Percentiles rank a stretch among this genome's conserved stretches.
Conservation (phyloP, 2,888 invertebrate genomes). For the Catocala sponsa region DNA sequence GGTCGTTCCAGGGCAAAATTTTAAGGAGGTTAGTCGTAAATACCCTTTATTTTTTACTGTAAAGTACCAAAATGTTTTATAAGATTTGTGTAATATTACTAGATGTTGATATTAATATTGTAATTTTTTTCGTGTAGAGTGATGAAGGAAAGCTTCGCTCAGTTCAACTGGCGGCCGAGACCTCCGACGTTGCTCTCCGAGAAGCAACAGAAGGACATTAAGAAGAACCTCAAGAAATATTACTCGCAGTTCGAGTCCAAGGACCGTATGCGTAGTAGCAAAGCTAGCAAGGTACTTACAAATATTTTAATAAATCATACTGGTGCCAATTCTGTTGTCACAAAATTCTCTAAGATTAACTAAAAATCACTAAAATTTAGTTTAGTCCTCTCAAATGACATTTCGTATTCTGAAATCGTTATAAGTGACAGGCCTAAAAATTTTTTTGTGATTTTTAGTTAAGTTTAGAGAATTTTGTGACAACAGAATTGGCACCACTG, state of each 20-base stretch:
- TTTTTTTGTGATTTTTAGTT: no score
- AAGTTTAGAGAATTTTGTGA: no score
- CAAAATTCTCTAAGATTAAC: no score
- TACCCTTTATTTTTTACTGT: background rate
- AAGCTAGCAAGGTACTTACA: conserved; percentile 95
- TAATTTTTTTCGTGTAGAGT: conserved; percentile 84
- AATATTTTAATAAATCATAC: no score
- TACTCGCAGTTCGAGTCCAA: conserved; percentile 98
- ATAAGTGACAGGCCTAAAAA: no score
- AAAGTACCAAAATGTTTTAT: background rate
- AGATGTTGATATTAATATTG: background rate
- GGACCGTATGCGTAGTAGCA: conserved; percentile 96
- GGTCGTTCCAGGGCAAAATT: conserved; percentile 97
- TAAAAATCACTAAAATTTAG: no score
- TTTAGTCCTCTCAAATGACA: no score
- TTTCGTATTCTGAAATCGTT: no score
- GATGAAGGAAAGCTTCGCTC: conserved; percentile 97
- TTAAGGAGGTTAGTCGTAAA: conserved; percentile 77
- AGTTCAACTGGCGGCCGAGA: conserved; percentile 98
- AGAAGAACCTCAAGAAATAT: conserved; percentile 99
- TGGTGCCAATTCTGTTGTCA: no score
- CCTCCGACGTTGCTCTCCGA: conserved; percentile 94
- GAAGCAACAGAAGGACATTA: conserved; percentile 97
- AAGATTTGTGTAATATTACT: no score
- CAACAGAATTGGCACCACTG: no score